Evolutionary conservation across 1,140 invertebrate species (phyloP), one percentile per base, ranked within the genome.

Genomic region (Drosophila santomea): DNA sequence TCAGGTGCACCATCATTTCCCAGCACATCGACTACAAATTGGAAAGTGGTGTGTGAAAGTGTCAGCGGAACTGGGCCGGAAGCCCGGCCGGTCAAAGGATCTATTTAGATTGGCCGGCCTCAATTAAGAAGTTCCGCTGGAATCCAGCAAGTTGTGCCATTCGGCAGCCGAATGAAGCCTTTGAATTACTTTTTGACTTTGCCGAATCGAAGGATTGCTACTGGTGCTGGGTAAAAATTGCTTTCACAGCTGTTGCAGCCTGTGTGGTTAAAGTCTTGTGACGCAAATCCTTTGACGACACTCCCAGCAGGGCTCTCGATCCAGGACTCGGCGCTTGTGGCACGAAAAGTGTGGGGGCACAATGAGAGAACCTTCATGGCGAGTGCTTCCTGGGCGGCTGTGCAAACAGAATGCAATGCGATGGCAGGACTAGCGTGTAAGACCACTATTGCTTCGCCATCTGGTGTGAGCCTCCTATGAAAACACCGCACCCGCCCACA

Each of bases 281-380:
- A 77, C 67, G 63, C 71, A 86, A 79, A 67, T 77, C 75, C 75
- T 79, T 74, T 89, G 76, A 89, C 60, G 67, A 83, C 60, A 76
- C 59, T 61, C 43, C 28, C 48, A 62, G 44, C 69, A 67, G 72
- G 68, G 60, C 25, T 54, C 78, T 56, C 47, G 59, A 45, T 59
- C 62, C 51, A 59, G 50, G 62, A 54, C 56, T 14, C 3, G 39
- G 8, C 11, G 25, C 32, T 32, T 32, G 14, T n/a, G 25, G 2
- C 25, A n/a, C 14, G 15, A 14, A 35, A 58, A 45, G 2, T 28
- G 4, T 20, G 14, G 11, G 12, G 12, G 15, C n/a, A 3, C 38
- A 28, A 28, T 39, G 35, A 56, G 25, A 12, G 39, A 39, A 38
- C 52, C 41, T 43, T 61, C 67, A 58, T 54, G 32, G 47, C 41